Evolutionary conservation across 2,888 invertebrate genomes (phyloP).

Genomic region (Polylopha cassiicola): DNA sequence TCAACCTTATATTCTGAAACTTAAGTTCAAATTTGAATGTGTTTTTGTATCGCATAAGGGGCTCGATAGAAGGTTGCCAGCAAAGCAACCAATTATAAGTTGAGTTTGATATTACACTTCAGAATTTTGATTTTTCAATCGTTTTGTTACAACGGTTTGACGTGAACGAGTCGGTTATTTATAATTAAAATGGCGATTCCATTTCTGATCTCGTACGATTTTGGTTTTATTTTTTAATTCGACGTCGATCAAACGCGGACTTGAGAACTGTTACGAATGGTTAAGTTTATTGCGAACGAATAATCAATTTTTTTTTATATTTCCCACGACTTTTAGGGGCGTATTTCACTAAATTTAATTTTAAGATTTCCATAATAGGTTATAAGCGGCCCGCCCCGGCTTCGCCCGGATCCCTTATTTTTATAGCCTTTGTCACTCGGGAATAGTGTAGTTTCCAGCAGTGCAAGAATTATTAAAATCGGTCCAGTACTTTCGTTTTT

Average conservation of each 20-base stretch:
- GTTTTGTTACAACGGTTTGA: slow-evolving; percentile 65
- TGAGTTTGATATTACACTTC: slow-evolving; percentile 70
- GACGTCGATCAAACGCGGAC: slow-evolving; percentile 58
- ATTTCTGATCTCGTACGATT: slow-evolving; percentile 34
- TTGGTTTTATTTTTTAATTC: slow-evolving; percentile 47
- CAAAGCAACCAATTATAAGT: slow-evolving; percentile 69
- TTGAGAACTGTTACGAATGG: slow-evolving; percentile 37
- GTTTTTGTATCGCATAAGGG: slow-evolving; percentile 20
- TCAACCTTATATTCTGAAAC: slow-evolving; percentile 12
- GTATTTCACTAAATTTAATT: no score
- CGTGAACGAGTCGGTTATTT: slow-evolving; percentile 50
- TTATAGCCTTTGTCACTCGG: no score
- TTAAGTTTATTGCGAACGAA: no score
- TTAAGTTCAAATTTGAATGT: no score
- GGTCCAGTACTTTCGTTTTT: no score
- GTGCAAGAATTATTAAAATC: no score
- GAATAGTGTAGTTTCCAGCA: no score
- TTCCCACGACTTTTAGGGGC: no score
- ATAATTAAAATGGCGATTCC: slow-evolving; percentile 74
- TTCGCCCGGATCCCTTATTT: no score
- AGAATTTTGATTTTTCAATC: slow-evolving; percentile 70
- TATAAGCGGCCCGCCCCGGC: no score
- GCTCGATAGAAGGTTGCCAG: slow-evolving; percentile 40
- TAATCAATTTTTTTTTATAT: no score
- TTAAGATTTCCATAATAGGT: no score